A percentile compares a stretch with the other conserved stretches of the same genome.
Conservation (phyloP, 1,140 invertebrate genomes). For the Portunus trituberculatus region DNA sequence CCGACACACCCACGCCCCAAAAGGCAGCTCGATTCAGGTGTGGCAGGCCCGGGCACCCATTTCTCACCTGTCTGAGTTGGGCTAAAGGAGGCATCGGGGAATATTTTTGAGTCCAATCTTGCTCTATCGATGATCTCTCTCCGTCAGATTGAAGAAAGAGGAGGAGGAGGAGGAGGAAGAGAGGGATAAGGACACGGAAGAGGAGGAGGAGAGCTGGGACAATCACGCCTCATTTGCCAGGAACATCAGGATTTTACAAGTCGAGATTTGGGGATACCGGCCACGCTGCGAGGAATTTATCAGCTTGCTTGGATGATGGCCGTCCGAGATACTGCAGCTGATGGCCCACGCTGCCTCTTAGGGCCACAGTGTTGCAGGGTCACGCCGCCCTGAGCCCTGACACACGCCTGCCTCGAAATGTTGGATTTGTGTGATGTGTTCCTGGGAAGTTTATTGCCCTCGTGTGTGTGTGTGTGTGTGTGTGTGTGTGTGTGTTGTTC, state of each 20-base stretch:
- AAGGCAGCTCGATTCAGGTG: not conserved
- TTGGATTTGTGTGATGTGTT: too few relatives aligned
- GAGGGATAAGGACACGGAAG: not conserved
- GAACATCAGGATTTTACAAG: too few relatives aligned
- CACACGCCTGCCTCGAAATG: too few relatives aligned
- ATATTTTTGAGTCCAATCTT: constrained; percentile 4
- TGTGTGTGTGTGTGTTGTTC: constrained; percentile 36
- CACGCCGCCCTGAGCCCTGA: too few relatives aligned
- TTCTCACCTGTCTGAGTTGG: not conserved
- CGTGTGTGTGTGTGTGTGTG: constrained; percentile 48
- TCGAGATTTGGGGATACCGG: too few relatives aligned
- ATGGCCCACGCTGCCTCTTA: too few relatives aligned
- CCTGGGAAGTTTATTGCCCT: not conserved
- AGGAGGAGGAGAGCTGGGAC: not conserved
- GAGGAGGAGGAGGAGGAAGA: not conserved
- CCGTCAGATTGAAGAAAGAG: not conserved
- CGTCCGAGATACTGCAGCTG: too few relatives aligned
- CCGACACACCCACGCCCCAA: not conserved
- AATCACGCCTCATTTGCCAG: too few relatives aligned
- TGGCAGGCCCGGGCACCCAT: not conserved
- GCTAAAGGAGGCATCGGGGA: not conserved
- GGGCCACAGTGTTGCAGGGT: too few relatives aligned
- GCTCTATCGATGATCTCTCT: not conserved
- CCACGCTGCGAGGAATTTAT: too few relatives aligned
- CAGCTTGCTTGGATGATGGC: too few relatives aligned